Evolutionary conservation across 2,888 invertebrate species (phyloP).

Genomic region (Callyntrura guangdongensis): DNA sequence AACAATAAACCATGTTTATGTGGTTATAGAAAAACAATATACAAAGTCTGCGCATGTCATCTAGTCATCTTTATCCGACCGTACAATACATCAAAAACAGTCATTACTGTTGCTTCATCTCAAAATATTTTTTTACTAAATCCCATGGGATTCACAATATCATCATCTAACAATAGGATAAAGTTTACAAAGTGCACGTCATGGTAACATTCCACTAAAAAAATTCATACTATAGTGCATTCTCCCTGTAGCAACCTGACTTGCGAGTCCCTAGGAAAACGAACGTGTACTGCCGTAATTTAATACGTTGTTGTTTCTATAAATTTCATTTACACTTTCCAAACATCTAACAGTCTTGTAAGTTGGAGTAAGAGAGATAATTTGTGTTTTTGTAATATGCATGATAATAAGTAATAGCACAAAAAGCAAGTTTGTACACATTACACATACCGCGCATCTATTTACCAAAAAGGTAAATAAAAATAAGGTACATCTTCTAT

Average conservation of each 20-base stretch:
- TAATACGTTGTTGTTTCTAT: slow-evolving; percentile 2
- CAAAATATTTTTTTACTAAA: neutral
- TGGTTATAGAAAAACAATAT: neutral
- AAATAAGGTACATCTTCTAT: slow-evolving; percentile 52
- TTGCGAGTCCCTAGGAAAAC: neutral
- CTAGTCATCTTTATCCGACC: no score
- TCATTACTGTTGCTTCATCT: slow-evolving; percentile 11
- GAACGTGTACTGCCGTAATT: neutral
- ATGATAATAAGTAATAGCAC: neutral
- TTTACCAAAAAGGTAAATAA: neutral
- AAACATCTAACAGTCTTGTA: neutral
- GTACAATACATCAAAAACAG: no score
- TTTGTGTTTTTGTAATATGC: slow-evolving; percentile 10
- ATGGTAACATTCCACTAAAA: no score
- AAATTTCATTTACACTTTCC: slow-evolving; percentile 22
- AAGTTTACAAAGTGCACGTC: no score
- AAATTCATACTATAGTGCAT: no score
- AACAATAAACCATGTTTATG: slow-evolving; percentile 39
- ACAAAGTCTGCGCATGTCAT: neutral
- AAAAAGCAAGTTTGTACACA: neutral
- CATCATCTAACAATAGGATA: neutral
- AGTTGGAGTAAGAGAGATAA: slow-evolving; percentile 7
- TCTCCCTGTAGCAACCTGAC: neutral
- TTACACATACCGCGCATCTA: neutral
- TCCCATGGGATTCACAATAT: no score